phyloP scores from a whole-genome alignment of 2,113 vertebrate species.

The Ramphastos sulfuratus region DNA sequence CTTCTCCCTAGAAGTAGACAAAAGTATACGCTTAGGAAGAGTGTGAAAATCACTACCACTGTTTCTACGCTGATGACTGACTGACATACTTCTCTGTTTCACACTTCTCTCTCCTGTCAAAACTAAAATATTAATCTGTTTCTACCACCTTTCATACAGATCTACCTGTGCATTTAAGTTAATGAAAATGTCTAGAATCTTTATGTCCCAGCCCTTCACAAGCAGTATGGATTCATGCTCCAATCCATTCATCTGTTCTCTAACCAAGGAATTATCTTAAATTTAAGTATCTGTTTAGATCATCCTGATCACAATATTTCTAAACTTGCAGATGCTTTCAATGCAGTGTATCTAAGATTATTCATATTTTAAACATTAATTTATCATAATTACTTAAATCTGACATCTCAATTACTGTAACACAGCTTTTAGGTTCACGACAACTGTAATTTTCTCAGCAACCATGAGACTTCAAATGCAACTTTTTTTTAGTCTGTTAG shows the following conservation, averaged over 20 bases:
- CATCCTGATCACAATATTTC: background rate
- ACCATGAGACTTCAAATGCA: background rate
- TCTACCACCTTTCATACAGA: background rate
- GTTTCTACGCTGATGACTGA: background rate
- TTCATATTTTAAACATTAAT: background rate
- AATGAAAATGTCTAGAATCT: background rate
- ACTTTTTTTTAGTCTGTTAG: background rate
- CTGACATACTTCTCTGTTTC: background rate
- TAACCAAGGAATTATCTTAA: background rate
- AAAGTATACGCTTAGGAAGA: background rate
- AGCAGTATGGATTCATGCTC: background rate
- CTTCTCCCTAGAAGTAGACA: background rate
- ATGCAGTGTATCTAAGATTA: background rate
- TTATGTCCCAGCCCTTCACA: background rate
- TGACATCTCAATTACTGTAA: background rate
- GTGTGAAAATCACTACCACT: background rate
- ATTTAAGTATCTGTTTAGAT: background rate
- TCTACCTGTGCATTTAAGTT: background rate
- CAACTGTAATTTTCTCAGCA: background rate
- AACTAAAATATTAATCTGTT: background rate
- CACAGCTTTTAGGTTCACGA: background rate
- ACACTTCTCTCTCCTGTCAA: background rate
- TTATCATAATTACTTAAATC: background rate
- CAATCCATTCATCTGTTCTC: background rate
- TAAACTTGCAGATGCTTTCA: background rate